phyloP scores from a whole-genome alignment of 2,113 vertebrate species.

The Sinocyclocheilus anophthalmus region DNA sequence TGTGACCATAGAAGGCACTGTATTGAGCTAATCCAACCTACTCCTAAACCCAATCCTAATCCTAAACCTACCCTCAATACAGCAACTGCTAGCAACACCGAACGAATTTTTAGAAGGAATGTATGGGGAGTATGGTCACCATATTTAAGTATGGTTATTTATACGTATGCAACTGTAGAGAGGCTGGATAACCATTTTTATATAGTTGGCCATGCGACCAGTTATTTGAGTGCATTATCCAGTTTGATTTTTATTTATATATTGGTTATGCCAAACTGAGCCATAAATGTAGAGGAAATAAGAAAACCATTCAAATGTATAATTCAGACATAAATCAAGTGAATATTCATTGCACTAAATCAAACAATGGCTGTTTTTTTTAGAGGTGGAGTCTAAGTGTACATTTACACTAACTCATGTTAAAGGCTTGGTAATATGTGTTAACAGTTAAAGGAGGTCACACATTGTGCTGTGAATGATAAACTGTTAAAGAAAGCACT shows the following conservation, averaged over 20 bases:
- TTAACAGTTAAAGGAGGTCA: neutral
- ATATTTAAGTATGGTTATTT: neutral
- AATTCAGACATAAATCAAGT: neutral
- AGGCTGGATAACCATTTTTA: neutral
- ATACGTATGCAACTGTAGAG: neutral
- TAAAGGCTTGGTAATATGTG: neutral
- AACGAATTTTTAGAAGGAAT: too few species aligned
- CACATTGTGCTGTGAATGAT: neutral
- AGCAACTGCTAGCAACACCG: too few species aligned
- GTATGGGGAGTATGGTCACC: too few species aligned
- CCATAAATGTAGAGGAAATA: neutral
- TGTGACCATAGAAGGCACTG: too few species aligned
- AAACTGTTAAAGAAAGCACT: neutral
- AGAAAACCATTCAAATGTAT: neutral
- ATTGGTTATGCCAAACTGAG: neutral
- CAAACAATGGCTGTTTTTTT: neutral
- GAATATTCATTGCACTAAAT: neutral
- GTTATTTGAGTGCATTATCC: neutral
- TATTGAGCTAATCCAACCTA: too few species aligned
- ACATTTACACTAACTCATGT: slow-evolving; percentile 3
- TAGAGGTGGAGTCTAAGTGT: slow-evolving; percentile 27
- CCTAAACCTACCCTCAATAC: too few species aligned
- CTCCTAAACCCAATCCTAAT: too few species aligned
- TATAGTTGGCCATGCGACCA: too few species aligned
- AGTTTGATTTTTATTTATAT: neutral